Conservation (phyloP, 2,113 vertebrate genomes). For the Ranitomeya imitator region DNA sequence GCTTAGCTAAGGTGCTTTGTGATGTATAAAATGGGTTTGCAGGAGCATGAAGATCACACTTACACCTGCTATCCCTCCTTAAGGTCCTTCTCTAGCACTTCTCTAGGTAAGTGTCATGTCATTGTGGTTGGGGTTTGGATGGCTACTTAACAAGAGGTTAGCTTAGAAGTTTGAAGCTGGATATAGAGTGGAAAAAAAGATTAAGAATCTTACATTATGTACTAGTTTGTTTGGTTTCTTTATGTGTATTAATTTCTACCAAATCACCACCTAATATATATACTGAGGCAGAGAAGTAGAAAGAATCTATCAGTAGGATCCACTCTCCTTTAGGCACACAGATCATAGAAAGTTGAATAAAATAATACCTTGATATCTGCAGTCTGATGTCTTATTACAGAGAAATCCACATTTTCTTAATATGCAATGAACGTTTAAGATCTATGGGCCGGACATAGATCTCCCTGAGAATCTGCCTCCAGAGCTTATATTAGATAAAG, state of each 20-base stretch:
- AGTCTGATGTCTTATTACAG: no score
- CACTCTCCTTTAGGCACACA: no score
- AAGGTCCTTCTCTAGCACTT: background rate
- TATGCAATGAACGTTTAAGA: no score
- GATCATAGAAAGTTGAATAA: no score
- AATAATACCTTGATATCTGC: no score
- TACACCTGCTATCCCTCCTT: constrained; percentile 22
- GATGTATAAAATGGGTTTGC: constrained; percentile 40
- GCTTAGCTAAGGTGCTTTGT: constrained; percentile 55
- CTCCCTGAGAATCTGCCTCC: no score
- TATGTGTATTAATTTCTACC: background rate
- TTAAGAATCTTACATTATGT: background rate
- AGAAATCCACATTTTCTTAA: no score
- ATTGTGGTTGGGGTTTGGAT: background rate
- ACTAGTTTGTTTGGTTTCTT: background rate
- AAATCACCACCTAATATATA: background rate
- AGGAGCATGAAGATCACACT: constrained; percentile 24
- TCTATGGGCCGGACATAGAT: no score
- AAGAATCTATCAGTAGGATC: no score
- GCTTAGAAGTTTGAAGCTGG: background rate
- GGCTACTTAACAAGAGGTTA: no score
- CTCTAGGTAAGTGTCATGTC: constrained; percentile 40
- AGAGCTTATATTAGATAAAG: no score
- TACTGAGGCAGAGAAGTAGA: no score
- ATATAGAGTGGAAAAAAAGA: background rate